Evolutionary conservation across 2,797 vertebrate genomes (phyloP).

Genomic region (Sphenopsis melanotis): DNA sequence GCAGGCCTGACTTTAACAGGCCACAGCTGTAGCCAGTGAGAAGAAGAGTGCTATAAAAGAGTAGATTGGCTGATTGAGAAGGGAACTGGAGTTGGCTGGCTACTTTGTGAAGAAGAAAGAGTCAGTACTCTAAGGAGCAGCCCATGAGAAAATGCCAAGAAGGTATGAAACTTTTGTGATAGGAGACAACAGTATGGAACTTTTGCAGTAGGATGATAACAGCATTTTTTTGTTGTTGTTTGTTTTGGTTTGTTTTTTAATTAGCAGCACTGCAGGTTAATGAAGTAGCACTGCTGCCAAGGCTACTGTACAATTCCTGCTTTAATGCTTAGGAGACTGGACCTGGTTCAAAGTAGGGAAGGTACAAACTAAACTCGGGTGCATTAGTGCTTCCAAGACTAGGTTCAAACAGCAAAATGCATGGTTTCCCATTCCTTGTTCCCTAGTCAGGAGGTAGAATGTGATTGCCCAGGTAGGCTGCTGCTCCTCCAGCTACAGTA

Average conservation of each 20-base stretch:
- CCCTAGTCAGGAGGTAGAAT: neutral
- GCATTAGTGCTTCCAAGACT: neutral
- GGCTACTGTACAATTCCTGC: neutral
- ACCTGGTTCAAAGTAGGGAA: neutral
- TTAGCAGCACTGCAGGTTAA: neutral
- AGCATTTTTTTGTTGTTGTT: neutral
- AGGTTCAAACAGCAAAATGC: neutral
- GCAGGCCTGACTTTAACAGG: too few species aligned
- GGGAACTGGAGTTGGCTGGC: rapidly evolving
- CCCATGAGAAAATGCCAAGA: too few species aligned
- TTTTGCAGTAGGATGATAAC: too few species aligned
- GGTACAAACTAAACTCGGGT: neutral
- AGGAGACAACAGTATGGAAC: too few species aligned
- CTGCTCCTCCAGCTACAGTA: neutral
- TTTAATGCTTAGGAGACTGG: neutral
- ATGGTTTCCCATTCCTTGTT: neutral
- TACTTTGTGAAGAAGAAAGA: too few species aligned
- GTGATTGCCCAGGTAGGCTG: neutral
- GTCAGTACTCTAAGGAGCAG: too few species aligned
- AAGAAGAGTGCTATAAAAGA: too few species aligned
- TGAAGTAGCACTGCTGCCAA: neutral
- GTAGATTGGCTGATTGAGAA: too few species aligned
- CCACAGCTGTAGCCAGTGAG: too few species aligned
- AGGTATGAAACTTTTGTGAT: too few species aligned
- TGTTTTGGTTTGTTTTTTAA: neutral